Evolutionary conservation across 1,140 invertebrate species (phyloP).

Genomic region (Liolophura sinensis): DNA sequence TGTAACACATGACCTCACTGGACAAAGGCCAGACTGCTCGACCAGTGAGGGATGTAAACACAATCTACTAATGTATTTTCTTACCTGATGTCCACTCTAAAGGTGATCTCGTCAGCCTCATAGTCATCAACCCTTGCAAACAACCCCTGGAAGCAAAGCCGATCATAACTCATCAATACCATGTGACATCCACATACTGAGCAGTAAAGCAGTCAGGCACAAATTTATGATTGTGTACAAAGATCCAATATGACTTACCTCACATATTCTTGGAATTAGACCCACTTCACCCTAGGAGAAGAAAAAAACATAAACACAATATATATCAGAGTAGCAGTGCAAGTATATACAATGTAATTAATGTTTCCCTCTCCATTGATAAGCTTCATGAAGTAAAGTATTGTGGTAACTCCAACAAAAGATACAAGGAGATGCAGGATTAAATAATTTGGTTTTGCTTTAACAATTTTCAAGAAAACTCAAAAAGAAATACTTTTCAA

Average conservation of each 20-base stretch:
- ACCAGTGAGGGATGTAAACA: no score
- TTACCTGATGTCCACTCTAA: constrained; percentile 52
- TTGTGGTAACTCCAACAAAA: no score
- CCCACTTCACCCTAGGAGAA: constrained; percentile 43
- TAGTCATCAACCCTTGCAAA: constrained; percentile 66
- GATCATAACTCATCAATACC: neutral
- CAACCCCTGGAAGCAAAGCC: constrained; percentile 38
- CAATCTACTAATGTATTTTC: constrained; percentile 2
- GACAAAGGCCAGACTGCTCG: neutral
- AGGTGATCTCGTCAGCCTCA: constrained; percentile 73
- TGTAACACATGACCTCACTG: neutral
- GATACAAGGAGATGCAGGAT: no score
- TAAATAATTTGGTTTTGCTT: no score
- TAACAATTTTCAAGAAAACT: no score
- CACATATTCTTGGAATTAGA: constrained; percentile 51
- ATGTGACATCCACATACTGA: no score
- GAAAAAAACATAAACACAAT: constrained; percentile 15
- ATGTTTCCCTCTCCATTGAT: no score
- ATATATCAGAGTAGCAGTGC: no score
- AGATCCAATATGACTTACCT: constrained; percentile 29
- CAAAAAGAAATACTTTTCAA: no score
- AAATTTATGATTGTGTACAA: neutral
- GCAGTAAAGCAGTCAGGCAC: no score
- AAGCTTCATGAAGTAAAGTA: no score
- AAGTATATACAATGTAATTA: no score